Percentiles rank a stretch among this genome's conserved stretches.
Conservation (phyloP, 2,797 vertebrate genomes). For the Neomorphus geoffroyi region DNA sequence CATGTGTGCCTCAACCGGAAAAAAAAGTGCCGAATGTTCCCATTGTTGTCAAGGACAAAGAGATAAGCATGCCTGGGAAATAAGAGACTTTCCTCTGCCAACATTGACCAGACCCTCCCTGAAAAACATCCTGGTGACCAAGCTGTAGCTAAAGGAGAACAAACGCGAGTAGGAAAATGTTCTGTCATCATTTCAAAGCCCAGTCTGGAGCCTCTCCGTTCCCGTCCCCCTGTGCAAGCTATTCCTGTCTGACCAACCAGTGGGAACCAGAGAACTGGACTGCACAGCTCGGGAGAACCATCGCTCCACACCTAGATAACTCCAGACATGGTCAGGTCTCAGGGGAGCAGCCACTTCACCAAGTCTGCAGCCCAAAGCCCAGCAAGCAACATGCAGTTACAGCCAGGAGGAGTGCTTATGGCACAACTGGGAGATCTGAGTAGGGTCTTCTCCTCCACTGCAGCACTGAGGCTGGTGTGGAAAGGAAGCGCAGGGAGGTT, state of each 20-base stretch:
- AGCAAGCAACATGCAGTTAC: fast-evolving
- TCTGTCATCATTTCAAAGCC: conserved; percentile 35
- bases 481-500: background rate
- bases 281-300: background rate
- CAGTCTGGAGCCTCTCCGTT: background rate
- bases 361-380: background rate
- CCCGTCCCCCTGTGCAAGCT: background rate
- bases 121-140: conserved; percentile 63
- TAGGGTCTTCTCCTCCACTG: background rate
- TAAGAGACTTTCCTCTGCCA: conserved; percentile 41
- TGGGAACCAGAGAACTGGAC: background rate
- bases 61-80: conserved; percentile 72
- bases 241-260: background rate
- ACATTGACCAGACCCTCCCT: conserved; percentile 61
- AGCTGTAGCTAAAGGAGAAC: conserved; percentile 40
- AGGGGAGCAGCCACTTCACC: background rate
- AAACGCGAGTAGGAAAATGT: conserved; percentile 22
- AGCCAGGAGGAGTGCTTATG: background rate
- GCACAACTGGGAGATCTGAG: background rate
- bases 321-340: fast-evolving
- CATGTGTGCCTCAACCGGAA: conserved; percentile 31
- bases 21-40: conserved; percentile 58
- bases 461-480: fast-evolving
- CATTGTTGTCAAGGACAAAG: conserved; percentile 61
- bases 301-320: fast-evolving